phyloP scores from a whole-genome alignment of 2,888 invertebrate genomes.

The Conus canariensis region DNA sequence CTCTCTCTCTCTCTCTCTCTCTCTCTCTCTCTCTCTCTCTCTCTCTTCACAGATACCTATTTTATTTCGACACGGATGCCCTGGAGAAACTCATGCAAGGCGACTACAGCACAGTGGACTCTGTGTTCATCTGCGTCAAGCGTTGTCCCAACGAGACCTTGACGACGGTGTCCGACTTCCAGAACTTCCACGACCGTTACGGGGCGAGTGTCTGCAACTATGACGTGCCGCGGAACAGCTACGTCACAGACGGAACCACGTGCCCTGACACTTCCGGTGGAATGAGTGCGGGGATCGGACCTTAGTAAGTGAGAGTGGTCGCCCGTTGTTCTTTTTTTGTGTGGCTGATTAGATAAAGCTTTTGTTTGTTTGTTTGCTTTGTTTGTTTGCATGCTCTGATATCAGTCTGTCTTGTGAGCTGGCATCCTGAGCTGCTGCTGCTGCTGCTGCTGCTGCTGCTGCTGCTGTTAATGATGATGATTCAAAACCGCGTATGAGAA shows the following conservation, averaged over 20 bases:
- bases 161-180: conserved; percentile 84
- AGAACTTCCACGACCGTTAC: conserved; percentile 86
- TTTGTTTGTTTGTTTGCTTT: not conserved
- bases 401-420: not conserved
- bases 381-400: not conserved
- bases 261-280: conserved; percentile 88
- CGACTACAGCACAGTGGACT: conserved; percentile 80
- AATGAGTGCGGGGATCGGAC: not conserved
- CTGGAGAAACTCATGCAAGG: conserved; percentile 52
- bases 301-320: not conserved
- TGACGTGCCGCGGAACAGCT: conserved; percentile 66
- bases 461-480: not conserved
- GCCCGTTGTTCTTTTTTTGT: not conserved
- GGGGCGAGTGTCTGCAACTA: conserved; percentile 88
- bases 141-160: conserved; percentile 88
- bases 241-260: conserved; percentile 77
- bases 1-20: too few relatives aligned
- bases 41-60: conserved; percentile 55
- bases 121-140: conserved; percentile 92
- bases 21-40: too few relatives aligned
- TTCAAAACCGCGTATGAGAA: not conserved
- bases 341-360: not conserved
- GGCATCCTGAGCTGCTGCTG: too few relatives aligned
- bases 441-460: too few relatives aligned
- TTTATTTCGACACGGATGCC: conserved; percentile 60